Percentiles rank a stretch among this genome's conserved stretches.
Evolutionary conservation across 2,113 vertebrate species (phyloP).

Genomic region (Chinchilla lanigera): DNA sequence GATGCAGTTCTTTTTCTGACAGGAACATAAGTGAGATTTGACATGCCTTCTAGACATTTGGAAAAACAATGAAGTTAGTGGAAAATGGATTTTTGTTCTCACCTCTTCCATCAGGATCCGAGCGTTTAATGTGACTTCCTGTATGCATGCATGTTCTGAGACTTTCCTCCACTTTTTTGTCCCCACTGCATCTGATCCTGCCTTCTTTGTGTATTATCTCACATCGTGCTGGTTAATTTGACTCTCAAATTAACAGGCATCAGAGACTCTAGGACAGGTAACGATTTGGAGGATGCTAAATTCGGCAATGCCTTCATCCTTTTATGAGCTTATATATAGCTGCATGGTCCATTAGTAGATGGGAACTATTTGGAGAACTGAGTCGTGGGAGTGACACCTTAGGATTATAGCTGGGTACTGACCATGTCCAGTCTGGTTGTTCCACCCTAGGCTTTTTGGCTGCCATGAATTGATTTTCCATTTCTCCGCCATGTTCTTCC

Average conservation of each 20-base stretch:
- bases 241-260: background rate
- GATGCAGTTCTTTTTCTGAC: background rate
- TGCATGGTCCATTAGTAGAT: background rate
- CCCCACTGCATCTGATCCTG: background rate
- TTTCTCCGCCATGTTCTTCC: too few species aligned
- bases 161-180: background rate
- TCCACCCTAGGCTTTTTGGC: background rate
- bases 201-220: background rate
- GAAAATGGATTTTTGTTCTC: background rate
- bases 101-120: background rate
- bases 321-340: rapidly evolving
- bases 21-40: background rate
- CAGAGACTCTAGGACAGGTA: background rate
- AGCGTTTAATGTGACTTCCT: background rate
- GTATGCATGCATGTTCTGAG: too few species aligned
- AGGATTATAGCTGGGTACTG: background rate
- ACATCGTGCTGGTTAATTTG: background rate
- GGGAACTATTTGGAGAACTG: background rate
- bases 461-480: background rate
- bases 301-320: too few species aligned
- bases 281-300: background rate
- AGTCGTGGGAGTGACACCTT: background rate
- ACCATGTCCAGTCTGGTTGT: background rate
- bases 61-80: background rate
- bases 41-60: background rate